These are phyloP conservation scores for Mallotus villosus DNA, from an alignment of 2,797 vertebrate species.

Conservation along the genomic window DNA sequence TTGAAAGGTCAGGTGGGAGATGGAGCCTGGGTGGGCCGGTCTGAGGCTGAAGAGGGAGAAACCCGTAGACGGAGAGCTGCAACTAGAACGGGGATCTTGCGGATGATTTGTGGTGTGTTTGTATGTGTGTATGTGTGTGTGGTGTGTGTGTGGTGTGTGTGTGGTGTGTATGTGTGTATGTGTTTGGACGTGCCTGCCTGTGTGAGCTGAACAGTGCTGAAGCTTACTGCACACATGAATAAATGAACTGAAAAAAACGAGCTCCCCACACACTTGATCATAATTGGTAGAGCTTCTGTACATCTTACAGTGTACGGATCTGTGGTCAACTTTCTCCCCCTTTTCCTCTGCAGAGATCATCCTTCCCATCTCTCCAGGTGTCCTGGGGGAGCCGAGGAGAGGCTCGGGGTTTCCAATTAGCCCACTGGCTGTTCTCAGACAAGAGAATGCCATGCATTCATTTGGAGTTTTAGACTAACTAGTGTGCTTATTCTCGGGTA, in stretches of 20 bases:
- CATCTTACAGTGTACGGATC: neutral
- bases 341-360: neutral
- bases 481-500: neutral
- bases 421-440: constrained; percentile 11
- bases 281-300: no score
- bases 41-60: no score
- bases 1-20: constrained; percentile 29
- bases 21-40: neutral
- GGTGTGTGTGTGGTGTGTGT: no score
- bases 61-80: no score
- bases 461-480: constrained; percentile 26
- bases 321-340: neutral
- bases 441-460: constrained; percentile 35
- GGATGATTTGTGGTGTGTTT: no score
- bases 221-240: no score
- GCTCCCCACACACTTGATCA: no score
- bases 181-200: neutral
- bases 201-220: neutral
- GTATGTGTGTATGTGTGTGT: no score
- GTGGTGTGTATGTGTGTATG: neutral
- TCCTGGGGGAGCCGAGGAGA: neutral
- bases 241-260: no score
- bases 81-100: no score
- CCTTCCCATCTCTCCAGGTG: neutral
- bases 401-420: constrained; percentile 48